Percentiles rank a stretch among this genome's conserved stretches.
Conservation (phyloP, 2,888 invertebrate species). For the Clusia tigrina region DNA sequence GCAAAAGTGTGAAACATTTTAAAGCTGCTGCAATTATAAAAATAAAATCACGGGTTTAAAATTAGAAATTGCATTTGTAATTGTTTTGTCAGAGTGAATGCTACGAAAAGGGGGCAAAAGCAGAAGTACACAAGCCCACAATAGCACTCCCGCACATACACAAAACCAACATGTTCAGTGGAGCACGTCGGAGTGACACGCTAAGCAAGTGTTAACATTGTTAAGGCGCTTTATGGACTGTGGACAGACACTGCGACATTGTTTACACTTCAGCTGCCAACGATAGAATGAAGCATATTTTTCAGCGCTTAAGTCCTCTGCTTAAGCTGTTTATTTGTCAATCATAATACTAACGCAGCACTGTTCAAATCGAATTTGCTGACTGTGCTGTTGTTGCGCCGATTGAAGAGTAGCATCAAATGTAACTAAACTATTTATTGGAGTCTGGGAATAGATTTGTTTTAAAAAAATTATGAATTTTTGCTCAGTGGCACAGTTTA, state of each 20-base stretch:
- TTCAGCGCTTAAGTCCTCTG: neutral
- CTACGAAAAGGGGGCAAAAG: too few relatives aligned
- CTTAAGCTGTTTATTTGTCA: neutral
- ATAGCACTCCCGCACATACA: neutral
- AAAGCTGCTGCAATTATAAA: too few relatives aligned
- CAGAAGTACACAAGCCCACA: neutral
- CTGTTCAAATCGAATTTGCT: too few relatives aligned
- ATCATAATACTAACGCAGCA: neutral
- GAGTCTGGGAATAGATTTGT: too few relatives aligned
- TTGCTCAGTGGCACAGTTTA: too few relatives aligned
- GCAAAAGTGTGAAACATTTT: neutral
- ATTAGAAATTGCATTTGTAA: neutral
- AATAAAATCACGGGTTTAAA: neutral
- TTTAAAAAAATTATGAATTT: too few relatives aligned
- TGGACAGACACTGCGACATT: neutral
- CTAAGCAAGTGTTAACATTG: neutral
- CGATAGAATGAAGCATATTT: neutral
- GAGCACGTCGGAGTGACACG: too few relatives aligned
- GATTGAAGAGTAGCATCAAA: too few relatives aligned
- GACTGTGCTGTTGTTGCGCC: too few relatives aligned
- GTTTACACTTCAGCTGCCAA: neutral
- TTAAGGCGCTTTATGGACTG: neutral
- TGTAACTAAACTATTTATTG: too few relatives aligned
- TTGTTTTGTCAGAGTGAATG: neutral
- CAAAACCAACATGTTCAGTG: neutral